Conservation (phyloP, 2,888 invertebrate species). For the Troides oblongomaculatus region DNA sequence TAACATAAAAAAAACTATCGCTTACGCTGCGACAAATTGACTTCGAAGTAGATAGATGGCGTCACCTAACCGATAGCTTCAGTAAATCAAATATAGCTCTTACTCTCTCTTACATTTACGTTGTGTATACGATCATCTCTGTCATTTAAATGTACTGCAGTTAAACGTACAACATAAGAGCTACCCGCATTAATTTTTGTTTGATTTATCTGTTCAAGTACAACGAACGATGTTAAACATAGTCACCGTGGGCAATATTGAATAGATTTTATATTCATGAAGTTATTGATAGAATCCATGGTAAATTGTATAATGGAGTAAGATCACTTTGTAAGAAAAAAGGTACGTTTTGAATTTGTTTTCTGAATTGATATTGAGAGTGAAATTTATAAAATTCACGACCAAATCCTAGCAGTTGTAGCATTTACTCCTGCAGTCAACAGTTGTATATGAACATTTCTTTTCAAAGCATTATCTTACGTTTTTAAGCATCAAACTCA, state of each 20-base stretch:
- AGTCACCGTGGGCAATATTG: neutral
- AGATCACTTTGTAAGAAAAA: too few species aligned
- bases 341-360: too few species aligned
- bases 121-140: conserved; percentile 37
- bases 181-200: conserved; percentile 57
- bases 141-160: conserved; percentile 47
- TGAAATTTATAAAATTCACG: too few species aligned
- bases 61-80: conserved; percentile 46
- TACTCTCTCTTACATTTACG: conserved; percentile 36
- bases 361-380: too few species aligned
- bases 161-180: conserved; percentile 46
- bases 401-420: too few species aligned
- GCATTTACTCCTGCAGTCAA: too few species aligned
- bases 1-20: conserved; percentile 24
- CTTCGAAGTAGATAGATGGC: conserved; percentile 50
- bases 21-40: conserved; percentile 42
- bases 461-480: too few species aligned
- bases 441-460: too few species aligned
- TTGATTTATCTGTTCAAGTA: conserved; percentile 56
- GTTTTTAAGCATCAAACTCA: too few species aligned
- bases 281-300: neutral
- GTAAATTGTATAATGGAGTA: neutral
- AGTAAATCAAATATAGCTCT: conserved; percentile 53
- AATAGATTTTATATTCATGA: neutral
- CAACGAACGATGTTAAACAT: conserved; percentile 29